A percentile compares a stretch with the other conserved stretches of the same genome.
Evolutionary conservation across 2,797 vertebrate species (phyloP).

Genomic region (Enteromius mattozi): DNA sequence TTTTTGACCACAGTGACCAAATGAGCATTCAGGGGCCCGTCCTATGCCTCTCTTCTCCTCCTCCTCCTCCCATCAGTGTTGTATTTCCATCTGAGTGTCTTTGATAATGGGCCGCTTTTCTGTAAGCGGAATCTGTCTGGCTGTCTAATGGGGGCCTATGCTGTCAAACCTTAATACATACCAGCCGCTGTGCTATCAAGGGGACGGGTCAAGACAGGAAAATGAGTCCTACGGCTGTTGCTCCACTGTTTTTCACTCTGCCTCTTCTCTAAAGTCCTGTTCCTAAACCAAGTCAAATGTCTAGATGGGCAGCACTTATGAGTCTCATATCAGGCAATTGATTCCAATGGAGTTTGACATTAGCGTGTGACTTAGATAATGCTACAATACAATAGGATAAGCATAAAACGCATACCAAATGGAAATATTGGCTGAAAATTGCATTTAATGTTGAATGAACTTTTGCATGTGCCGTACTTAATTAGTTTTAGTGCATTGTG

Average conservation of each 20-base stretch:
- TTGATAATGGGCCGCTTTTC: conserved; percentile 56
- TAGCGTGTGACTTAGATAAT: background rate
- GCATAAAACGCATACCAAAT: background rate
- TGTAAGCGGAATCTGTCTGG: conserved; percentile 42
- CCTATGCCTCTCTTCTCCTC: conserved; percentile 59
- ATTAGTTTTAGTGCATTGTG: background rate
- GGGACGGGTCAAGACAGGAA: conserved; percentile 32
- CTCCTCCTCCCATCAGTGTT: conserved; percentile 60
- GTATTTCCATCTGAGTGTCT: conserved; percentile 68
- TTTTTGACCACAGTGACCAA: conserved; percentile 54
- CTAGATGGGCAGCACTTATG: background rate
- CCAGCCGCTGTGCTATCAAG: conserved; percentile 43
- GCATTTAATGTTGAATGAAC: background rate
- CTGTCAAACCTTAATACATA: conserved; percentile 57
- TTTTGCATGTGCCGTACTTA: background rate
- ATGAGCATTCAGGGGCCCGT: conserved; percentile 50
- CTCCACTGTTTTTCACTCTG: conserved; percentile 5
- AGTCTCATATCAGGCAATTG: background rate
- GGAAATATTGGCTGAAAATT: background rate
- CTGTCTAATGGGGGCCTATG: conserved; percentile 49
- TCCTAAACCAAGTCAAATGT: background rate
- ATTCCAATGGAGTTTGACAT: background rate
- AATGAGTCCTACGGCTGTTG: conserved; percentile 8
- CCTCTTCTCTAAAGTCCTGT: background rate
- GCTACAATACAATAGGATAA: background rate